Evolutionary conservation across 1,140 invertebrate species (phyloP), one percentile per base, ranked within the genome.

Genomic region (Drosophila persimilis): DNA sequence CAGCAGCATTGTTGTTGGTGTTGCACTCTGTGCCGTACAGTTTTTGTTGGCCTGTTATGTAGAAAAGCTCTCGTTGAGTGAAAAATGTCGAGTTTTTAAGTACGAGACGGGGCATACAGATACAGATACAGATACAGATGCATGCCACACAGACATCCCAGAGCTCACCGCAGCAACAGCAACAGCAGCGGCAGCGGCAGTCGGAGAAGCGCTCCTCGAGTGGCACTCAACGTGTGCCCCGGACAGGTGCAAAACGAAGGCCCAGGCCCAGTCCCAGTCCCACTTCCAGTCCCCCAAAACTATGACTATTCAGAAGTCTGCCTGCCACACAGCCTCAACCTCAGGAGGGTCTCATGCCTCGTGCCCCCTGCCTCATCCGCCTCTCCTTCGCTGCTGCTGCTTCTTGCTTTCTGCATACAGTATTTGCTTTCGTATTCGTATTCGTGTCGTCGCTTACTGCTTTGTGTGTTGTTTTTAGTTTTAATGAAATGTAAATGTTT

Each of bases 401-500:
- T 11, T 39, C 35, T 39, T 39, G 24, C 17, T 56, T 29, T 47
- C 29, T 59, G 43, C 35, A 48, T 55, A 24, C 64, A 54, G 77
- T 77, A 80, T 85, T 85, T 85, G 81, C 67, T 86, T 85, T 65
- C 74, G 63, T 83, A 80, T 66, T 66, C 20, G 13, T 62, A 60
- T 50, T 73, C 64, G 74, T 81, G 83, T 81, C 81, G 74, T 86
- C 35, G 58, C 74, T 86, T 75, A 76, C 69, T 80, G 80, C 80
- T 85, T 86, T 86, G 74, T 88, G 55, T 86, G 81, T 88, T 86
- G 83, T 86, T 86, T 86, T 86, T 88, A 88, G 83, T 86, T 86
- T 86, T 86, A 86, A 86, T 86, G 83, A 86, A 88, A 86, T 86
- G 83, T 88, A 86, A 86, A 86, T 86, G 83, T 86, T 86, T 86